Evolutionary conservation across 1,140 invertebrate species (phyloP), one percentile per base, ranked within the genome.

Genomic region (Pogonomyrmex californicus): DNA sequence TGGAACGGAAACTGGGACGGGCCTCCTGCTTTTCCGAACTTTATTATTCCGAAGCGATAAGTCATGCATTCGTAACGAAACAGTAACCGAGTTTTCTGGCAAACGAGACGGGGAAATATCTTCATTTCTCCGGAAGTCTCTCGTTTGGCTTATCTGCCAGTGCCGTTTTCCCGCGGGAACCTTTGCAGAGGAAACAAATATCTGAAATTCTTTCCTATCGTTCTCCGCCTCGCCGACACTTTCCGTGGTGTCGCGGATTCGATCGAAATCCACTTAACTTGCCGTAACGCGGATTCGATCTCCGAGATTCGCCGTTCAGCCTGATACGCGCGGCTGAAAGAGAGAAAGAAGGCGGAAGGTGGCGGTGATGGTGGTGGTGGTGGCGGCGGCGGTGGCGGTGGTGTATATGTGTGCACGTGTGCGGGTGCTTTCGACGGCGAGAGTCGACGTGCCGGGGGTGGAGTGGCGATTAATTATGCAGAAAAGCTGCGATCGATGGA

Each of bases 391-490:
- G 51, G 0, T 12, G 36, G 51, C 6, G 54, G 12, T 56, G 23
- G 68, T 38, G 33, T 6, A 10, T 56, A 36, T 4, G 76, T 58
- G 60, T 41, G 58, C 9, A 54, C 1, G 66, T 70, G 65, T 41
- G 44, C 44, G 63, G 12, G 41, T 4, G 60, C 71, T 85, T 51
- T 85, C 82, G 71, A 85, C 75, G 58, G 60, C 17, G 66, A 76
- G 81, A 83, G 79, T 83, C 41, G 70, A 56, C 54, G 76, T 83
- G 66, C 68, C 36, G 62, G 62, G 83, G 76, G 62, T 62, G 68
- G 75, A 81, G 51, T 41, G 87, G 70, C 82, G 87, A 94, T 93
- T 93, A 93, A 93, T 93, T 94, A 93, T 94, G 89, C 86, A 94
- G 75, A 89, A 90, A 91, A 91, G 78, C 77, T 75, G 66, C 91